Percentiles rank a stretch among this genome's conserved stretches.
Evolutionary conservation across 2,113 vertebrate genomes (phyloP).

Genomic region (Lutjanus erythropterus): DNA sequence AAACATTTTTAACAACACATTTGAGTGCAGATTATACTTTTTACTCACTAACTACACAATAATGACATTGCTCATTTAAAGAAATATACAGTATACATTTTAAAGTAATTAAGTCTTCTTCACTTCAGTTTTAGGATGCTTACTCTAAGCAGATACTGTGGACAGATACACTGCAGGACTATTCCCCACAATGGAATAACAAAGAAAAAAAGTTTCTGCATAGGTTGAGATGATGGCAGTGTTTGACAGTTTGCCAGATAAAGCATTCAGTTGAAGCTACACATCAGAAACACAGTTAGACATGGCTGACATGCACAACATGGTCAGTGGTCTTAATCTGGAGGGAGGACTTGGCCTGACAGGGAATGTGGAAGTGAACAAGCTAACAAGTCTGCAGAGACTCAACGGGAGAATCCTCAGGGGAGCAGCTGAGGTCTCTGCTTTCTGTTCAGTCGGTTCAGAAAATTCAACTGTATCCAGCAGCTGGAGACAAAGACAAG

Average conservation of each 20-base stretch:
- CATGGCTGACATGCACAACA: constrained; percentile 42
- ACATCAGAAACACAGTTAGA: constrained; percentile 50
- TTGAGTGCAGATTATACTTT: no score
- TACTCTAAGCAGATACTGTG: no score
- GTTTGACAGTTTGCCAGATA: constrained; percentile 28
- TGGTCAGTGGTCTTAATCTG: constrained; percentile 46
- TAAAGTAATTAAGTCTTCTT: no score
- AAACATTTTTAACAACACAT: no score
- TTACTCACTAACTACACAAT: no score
- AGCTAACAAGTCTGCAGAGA: constrained; percentile 71
- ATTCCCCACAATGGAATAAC: not conserved
- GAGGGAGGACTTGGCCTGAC: constrained; percentile 49
- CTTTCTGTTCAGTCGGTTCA: constrained; percentile 28
- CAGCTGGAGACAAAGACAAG: not conserved
- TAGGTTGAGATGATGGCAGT: not conserved
- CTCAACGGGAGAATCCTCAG: constrained; percentile 23
- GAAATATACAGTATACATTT: no score
- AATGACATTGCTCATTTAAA: no score
- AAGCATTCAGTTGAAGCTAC: constrained; percentile 18
- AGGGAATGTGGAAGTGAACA: constrained; percentile 46
- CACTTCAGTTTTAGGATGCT: no score
- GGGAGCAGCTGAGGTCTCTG: constrained; percentile 32
- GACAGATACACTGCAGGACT: not conserved
- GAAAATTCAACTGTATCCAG: constrained; percentile 34
- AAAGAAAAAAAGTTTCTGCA: not conserved